Evolutionary conservation across 2,888 invertebrate species (phyloP).

Genomic region (Pseudanteris insignis): DNA sequence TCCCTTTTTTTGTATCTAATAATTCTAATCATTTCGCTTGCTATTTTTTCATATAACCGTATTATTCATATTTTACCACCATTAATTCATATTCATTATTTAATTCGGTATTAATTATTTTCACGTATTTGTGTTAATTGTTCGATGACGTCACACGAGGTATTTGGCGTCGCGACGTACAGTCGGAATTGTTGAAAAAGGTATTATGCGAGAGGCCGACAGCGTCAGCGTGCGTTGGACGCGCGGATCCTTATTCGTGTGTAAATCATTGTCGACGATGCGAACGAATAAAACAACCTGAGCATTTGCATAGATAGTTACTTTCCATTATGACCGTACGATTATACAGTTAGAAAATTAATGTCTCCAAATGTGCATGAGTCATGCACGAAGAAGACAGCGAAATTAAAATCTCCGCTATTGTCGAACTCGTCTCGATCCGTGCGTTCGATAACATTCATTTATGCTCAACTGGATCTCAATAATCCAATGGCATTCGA

Average conservation of each 20-base stretch:
- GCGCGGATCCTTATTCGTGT: slow-evolving; percentile 35
- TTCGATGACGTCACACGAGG: slow-evolving; percentile 24
- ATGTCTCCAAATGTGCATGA: slow-evolving; percentile 34
- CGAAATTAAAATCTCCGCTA: slow-evolving; percentile 14
- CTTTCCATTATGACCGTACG: slow-evolving; percentile 25
- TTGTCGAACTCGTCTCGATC: slow-evolving; percentile 1
- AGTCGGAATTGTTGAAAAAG: slow-evolving; percentile 18
- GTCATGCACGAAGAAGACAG: slow-evolving; percentile 16
- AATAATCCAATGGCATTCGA: neutral
- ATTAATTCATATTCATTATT: no score
- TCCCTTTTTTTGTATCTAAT: no score
- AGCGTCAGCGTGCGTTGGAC: slow-evolving; percentile 22
- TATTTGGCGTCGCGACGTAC: slow-evolving; percentile 15
- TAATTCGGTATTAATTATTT: no score
- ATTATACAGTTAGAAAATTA: slow-evolving; percentile 29
- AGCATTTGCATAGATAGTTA: slow-evolving; percentile 30
- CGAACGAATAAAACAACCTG: slow-evolving; percentile 16
- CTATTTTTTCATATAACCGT: no score
- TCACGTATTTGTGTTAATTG: no score
- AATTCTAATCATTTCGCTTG: no score
- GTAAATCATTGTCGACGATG: slow-evolving; percentile 25
- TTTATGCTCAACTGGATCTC: neutral
- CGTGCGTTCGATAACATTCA: slow-evolving; percentile 1
- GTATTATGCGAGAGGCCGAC: slow-evolving; percentile 13
- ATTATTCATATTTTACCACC: no score